phyloP scores from a whole-genome alignment of 2,888 invertebrate genomes.

The Torymus aiolomorphi region DNA sequence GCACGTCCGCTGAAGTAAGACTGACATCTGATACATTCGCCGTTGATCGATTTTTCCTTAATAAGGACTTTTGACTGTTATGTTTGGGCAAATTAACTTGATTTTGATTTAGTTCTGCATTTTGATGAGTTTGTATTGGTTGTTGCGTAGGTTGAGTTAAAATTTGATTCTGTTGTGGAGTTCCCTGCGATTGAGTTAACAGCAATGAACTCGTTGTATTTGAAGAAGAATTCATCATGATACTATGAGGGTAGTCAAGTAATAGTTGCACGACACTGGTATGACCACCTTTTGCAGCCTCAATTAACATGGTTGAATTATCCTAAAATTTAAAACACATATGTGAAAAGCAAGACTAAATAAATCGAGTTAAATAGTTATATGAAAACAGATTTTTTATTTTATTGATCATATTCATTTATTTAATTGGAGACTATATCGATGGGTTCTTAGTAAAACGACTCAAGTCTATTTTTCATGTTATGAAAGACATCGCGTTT shows the following conservation, averaged over 20 bases:
- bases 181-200: conserved; percentile 68
- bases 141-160: conserved; percentile 74
- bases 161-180: conserved; percentile 71
- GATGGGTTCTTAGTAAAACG: too few species aligned
- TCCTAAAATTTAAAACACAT: conserved; percentile 78
- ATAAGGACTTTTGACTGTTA: conserved; percentile 76
- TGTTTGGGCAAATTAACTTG: conserved; percentile 71
- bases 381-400: not conserved
- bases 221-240: conserved; percentile 79
- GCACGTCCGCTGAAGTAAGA: conserved; percentile 79
- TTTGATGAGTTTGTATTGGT: conserved; percentile 69
- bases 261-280: conserved; percentile 95
- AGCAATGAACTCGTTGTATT: conserved; percentile 66
- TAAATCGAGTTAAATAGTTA: not conserved
- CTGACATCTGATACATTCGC: conserved; percentile 76
- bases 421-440: too few species aligned
- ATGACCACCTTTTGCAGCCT: conserved; percentile 98
- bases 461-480: too few species aligned
- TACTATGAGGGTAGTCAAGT: conserved; percentile 94
- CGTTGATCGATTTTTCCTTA: conserved; percentile 78
- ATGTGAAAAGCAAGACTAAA: too few species aligned
- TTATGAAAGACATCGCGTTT: too few species aligned
- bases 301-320: conserved; percentile 98
- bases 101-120: conserved; percentile 67
- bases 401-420: not conserved